Conservation (phyloP, 2,113 vertebrate genomes). For the Callospermophilus lateralis region DNA sequence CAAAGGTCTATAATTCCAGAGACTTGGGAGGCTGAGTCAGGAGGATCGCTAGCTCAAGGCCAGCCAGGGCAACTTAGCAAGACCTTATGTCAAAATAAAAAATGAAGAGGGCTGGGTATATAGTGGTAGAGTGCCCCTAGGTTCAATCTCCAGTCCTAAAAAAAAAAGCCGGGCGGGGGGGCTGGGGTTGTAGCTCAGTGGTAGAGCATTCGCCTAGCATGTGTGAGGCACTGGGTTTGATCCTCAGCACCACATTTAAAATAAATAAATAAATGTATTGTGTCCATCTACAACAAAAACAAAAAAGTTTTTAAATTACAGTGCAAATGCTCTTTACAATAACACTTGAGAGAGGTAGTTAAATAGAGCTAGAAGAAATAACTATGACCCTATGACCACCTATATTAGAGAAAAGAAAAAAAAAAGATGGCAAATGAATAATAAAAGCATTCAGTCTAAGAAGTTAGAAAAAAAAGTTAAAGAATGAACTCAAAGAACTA, state of each 20-base stretch:
- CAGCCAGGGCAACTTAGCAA: not conserved
- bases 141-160: too few relatives aligned
- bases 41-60: not conserved
- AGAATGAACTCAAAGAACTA: not conserved
- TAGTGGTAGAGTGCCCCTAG: not conserved
- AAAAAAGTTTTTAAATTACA: too few relatives aligned
- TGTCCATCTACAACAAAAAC: too few relatives aligned
- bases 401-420: not conserved
- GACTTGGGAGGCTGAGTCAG: not conserved
- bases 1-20: not conserved
- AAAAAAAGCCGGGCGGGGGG: too few relatives aligned
- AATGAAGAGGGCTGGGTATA: not conserved
- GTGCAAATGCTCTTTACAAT: not conserved
- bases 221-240: too few relatives aligned
- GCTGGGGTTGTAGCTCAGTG: too few relatives aligned
- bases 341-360: not conserved
- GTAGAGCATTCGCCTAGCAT: too few relatives aligned
- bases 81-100: not conserved
- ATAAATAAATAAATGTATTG: too few relatives aligned
- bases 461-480: slow-evolving; percentile 1
- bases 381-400: not conserved
- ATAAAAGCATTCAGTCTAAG: not conserved
- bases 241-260: too few relatives aligned
- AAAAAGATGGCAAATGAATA: not conserved
- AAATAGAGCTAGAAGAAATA: not conserved